phyloP scores from a whole-genome alignment of 1,140 invertebrate species.

The Sminthurinus signatus region DNA sequence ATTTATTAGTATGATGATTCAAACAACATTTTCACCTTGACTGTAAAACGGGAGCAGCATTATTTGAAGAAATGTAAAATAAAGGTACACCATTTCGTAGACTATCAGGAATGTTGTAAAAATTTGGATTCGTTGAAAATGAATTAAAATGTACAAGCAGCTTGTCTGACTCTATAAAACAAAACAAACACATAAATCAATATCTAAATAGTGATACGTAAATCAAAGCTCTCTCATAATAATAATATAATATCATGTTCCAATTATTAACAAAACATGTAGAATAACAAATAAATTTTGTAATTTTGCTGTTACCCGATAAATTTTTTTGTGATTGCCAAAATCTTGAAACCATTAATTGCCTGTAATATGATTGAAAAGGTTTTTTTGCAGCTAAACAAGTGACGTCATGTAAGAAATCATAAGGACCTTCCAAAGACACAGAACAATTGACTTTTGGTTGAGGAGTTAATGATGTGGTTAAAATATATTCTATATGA shows the following conservation, averaged over 20 bases:
- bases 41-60: conserved; percentile 48
- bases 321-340: conserved; percentile 59
- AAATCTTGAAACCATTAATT: conserved; percentile 63
- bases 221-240: no score
- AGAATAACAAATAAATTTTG: no score
- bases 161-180: conserved; percentile 64
- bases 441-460: conserved; percentile 54
- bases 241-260: no score
- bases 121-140: conserved; percentile 57
- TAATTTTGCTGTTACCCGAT: no score
- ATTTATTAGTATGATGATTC: neutral
- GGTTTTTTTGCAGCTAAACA: conserved; percentile 62
- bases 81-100: conserved; percentile 67
- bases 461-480: conserved; percentile 54
- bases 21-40: conserved; percentile 47
- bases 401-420: conserved; percentile 72
- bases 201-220: no score
- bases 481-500: conserved; percentile 62
- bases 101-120: conserved; percentile 65
- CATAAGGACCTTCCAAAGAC: conserved; percentile 62
- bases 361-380: conserved; percentile 61
- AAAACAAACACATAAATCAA: no score
- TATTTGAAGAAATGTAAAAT: conserved; percentile 58
- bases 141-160: conserved; percentile 65
- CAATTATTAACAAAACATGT: no score